Evolutionary conservation across 2,888 invertebrate genomes (phyloP), one percentile per base, ranked within the genome.

Genomic region (Ormyrus thymus): DNA sequence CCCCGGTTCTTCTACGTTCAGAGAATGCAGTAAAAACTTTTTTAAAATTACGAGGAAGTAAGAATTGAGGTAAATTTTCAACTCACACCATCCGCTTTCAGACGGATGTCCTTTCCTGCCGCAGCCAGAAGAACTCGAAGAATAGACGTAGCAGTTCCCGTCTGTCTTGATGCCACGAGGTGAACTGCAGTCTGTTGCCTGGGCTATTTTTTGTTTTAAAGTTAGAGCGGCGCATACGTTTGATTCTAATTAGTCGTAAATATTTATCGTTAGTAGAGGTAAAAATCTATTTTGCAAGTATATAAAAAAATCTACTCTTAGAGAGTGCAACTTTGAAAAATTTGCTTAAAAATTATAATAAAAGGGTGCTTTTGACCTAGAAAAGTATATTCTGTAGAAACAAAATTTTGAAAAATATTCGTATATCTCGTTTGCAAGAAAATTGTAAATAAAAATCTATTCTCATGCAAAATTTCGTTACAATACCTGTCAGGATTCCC

Each of bases 131-230:
- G 92, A 6, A 97, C 94, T 86, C 98, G 93, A 11, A 98, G 93
- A 84, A 98, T 97, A 85, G 96, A 95, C 76, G 98, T 95, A 6
- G 98, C 97, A 10, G 97, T 96, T 13, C 97, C 97, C 0, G 97
- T 97, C 90, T 97, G 96, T 85, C 99, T 93, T 84, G 96, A 95
- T 74, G 98, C 97, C 81, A 98, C 98, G 90, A 98, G 92, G 91
- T 99, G 99, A 1, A 99, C 95, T 1, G 98, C 96, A 7, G 98
- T 96, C 91, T 98, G 98, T 85, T 96, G 95, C 81, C 96, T 95
- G 81, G 97, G 95, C 98, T 98, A 9, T 6, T 56, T 51, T 59
- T 76, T 13, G 64, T 66, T 61, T 48, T 50, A 68, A 53, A 73
- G 76, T 73, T 7, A 29, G 29, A 29, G 29, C 29, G 4, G 29